Evolutionary conservation across 2,113 vertebrate species (phyloP), one percentile per base, ranked within the genome.

Genomic region (Poecilia latipinna): DNA sequence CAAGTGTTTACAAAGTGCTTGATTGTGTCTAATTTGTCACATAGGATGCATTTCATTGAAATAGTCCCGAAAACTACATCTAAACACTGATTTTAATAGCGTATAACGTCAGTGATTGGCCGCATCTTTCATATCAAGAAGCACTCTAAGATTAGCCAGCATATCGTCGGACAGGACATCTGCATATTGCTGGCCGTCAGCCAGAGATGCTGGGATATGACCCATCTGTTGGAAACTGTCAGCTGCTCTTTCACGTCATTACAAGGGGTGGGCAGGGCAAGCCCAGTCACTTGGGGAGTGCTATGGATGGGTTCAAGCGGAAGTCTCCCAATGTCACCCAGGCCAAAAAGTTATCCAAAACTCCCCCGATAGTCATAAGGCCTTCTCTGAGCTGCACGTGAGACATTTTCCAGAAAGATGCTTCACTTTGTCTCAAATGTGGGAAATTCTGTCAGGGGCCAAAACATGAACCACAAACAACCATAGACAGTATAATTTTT

Each of bases 131-230:
- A 57, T 66, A 61, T 64, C 29, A 42, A 42, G 29, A 31, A 37
- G 32, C 13, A 22, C 62, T 61, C 68, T 74, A 81, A 61, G 60
- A 77, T 84, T 72, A 76, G 74, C 69, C 22, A 12, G 12, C 63
- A 76, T 17, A 66, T 69, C 29, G 66, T 54, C 62, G 61, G 68
- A 54, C 7, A 69, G 64, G 66, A 61, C 65, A 70, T 86, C 48
- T 77, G 85, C 78, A 84, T 85, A 63, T 68, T 61, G 72, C 61
- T 44, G 69, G 70, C 78, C 80, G 72, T 68, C 64, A 62, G 73
- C 70, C 70, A 62, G 44, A 81, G 71, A 79, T 68, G 48, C 57
- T 51, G 19, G 28, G 81, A 70, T 69, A 54, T 72, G 68, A 74
- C 61, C 70, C 66, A 77, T 80, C 61, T 74, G 72, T 61, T 78